Percentiles rank a stretch among this genome's conserved stretches.
Evolutionary conservation across 2,113 vertebrate species (phyloP).

Genomic region (Scolopax mira): DNA sequence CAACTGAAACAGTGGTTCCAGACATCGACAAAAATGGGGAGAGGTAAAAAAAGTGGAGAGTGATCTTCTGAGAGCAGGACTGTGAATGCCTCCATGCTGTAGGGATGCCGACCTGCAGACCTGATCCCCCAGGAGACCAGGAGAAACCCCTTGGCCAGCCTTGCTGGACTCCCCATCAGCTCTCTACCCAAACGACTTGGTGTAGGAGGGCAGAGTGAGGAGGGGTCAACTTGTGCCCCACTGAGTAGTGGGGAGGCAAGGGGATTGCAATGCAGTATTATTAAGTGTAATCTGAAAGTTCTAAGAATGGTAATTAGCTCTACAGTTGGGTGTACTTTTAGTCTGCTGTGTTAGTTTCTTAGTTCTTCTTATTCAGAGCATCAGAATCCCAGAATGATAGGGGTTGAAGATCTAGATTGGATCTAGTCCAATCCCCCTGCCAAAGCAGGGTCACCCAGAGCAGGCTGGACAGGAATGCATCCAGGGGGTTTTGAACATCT

Average conservation of each 20-base stretch:
- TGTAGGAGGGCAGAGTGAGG: background rate
- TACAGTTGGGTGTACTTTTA: background rate
- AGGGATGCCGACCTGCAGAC: background rate
- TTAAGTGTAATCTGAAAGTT: background rate
- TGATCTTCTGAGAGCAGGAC: background rate
- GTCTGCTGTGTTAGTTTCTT: background rate
- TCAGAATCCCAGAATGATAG: background rate
- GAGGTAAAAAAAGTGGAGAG: background rate
- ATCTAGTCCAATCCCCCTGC: background rate
- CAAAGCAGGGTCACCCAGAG: background rate
- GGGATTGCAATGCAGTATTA: background rate
- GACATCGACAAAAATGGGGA: background rate
- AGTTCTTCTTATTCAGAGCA: background rate
- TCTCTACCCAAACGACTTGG: background rate
- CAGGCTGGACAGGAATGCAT: background rate
- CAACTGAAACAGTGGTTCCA: background rate
- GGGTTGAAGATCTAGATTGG: no score
- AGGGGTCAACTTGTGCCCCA: background rate
- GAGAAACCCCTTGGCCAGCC: background rate
- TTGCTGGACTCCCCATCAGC: background rate
- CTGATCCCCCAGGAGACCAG: rapidly evolving
- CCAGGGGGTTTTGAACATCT: background rate
- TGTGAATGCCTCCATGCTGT: background rate
- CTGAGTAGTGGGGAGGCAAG: background rate
- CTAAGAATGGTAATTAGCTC: background rate